These are phyloP conservation scores for Pollenia labialis DNA, from an alignment of 2,888 invertebrate genomes.

Conservation along the genomic window DNA sequence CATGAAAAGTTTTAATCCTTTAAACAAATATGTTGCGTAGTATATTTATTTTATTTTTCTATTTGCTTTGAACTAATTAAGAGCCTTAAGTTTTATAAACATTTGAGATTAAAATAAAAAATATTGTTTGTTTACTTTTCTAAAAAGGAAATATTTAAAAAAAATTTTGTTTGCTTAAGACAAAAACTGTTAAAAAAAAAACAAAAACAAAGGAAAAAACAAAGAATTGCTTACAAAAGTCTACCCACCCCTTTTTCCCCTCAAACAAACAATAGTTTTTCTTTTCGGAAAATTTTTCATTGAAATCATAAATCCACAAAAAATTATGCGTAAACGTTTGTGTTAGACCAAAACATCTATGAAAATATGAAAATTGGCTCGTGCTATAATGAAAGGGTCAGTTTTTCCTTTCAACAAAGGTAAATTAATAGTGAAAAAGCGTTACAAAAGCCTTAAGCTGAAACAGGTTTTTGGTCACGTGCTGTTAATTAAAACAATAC, in stretches of 20 bases:
- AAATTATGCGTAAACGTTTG: constrained; percentile 18
- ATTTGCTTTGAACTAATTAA: constrained; percentile 33
- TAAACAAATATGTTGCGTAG: constrained; percentile 5
- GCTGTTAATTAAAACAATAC: constrained; percentile 71
- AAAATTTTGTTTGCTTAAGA: constrained; percentile 10
- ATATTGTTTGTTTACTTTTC: constrained; percentile 33
- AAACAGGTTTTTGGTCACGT: constrained; percentile 74
- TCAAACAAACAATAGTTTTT: neutral
- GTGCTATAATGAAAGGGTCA: constrained; percentile 55
- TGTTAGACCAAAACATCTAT: neutral
- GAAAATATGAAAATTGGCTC: constrained; percentile 43
- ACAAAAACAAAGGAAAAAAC: neutral
- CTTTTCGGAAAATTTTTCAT: too few species aligned
- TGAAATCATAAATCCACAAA: constrained; percentile 13
- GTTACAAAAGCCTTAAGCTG: constrained; percentile 45
- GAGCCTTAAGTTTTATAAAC: constrained; percentile 10
- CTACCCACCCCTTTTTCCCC: constrained; percentile 29
- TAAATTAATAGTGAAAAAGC: neutral
- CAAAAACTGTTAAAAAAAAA: neutral
- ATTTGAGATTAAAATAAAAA: neutral
- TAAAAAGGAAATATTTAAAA: neutral
- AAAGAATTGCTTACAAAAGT: neutral
- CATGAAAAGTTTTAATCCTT: constrained; percentile 28
- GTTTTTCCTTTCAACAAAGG: constrained; percentile 3
- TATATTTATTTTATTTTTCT: neutral